A percentile compares a stretch with the other conserved stretches of the same genome.
phyloP scores from a whole-genome alignment of 1,140 invertebrate species.

The Nephila pilipes region DNA sequence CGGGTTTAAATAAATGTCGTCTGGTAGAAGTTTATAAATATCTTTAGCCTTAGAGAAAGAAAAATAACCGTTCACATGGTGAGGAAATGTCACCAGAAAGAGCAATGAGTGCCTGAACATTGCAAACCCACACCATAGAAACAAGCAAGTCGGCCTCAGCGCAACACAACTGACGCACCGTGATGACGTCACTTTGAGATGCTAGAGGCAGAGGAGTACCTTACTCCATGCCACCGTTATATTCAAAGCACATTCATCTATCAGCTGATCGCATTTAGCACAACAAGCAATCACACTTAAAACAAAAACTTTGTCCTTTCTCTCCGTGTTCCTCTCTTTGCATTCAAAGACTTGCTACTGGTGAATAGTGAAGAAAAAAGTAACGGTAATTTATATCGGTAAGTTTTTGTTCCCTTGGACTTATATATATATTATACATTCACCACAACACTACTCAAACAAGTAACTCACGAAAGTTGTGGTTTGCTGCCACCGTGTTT shows the following conservation, averaged over 20 bases:
- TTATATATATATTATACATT: too few species aligned
- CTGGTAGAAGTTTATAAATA: neutral
- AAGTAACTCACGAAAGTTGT: too few species aligned
- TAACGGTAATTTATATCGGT: conserved; percentile 5
- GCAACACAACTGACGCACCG: conserved; percentile 52
- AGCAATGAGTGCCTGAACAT: neutral
- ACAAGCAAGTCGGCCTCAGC: conserved; percentile 44
- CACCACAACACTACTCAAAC: too few species aligned
- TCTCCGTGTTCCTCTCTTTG: neutral
- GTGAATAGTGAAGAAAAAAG: neutral
- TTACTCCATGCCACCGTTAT: conserved; percentile 20
- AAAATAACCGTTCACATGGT: neutral
- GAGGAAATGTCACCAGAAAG: neutral
- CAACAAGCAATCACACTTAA: conserved; percentile 19
- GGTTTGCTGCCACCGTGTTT: too few species aligned
- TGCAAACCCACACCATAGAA: conserved; percentile 47
- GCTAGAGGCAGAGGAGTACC: conserved; percentile 52
- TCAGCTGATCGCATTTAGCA: conserved; percentile 40
- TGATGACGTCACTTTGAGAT: conserved; percentile 52
- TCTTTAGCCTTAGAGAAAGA: neutral
- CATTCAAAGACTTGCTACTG: neutral
- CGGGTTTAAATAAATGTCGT: neutral
- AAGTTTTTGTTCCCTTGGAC: conserved; percentile 13
- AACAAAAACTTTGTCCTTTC: neutral
- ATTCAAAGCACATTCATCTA: conserved; percentile 32